Conservation (phyloP, 1,140 invertebrate species). For the Drosophila sproati region DNA sequence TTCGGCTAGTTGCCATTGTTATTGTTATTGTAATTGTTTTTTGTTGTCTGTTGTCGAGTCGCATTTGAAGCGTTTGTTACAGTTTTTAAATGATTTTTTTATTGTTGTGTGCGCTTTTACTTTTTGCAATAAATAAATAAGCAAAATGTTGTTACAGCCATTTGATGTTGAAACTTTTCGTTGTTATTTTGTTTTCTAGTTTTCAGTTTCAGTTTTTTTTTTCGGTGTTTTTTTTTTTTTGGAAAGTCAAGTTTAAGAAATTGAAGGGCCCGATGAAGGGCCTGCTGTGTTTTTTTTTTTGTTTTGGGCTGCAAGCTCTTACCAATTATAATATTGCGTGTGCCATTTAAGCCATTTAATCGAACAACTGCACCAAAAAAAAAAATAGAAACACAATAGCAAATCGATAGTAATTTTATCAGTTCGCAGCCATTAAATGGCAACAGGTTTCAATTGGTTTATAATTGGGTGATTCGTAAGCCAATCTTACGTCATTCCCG, state of each 20-base stretch:
- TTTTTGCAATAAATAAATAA: conserved; percentile 40
- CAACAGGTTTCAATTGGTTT: conserved; percentile 26
- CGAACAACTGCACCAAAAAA: background rate
- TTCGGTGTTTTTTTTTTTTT: conserved; percentile 9
- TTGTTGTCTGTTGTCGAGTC: conserved; percentile 14
- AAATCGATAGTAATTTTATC: conserved; percentile 26
- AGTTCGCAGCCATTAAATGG: conserved; percentile 16
- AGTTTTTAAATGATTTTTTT: conserved; percentile 13
- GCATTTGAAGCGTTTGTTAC: conserved; percentile 18
- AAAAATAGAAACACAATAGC: background rate
- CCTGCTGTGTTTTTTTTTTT: conserved; percentile 22
- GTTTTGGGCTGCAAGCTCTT: conserved; percentile 5
- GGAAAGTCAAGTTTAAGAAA: conserved; percentile 34
- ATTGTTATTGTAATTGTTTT: background rate
- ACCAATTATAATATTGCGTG: conserved; percentile 3
- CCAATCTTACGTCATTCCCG: conserved; percentile 25
- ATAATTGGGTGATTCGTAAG: conserved; percentile 21
- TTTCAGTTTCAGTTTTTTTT: background rate
- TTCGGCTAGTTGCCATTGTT: conserved; percentile 3
- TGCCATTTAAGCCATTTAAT: background rate
- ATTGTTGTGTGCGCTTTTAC: conserved; percentile 36
- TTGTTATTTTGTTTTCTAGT: conserved; percentile 1
- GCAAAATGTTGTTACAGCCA: conserved; percentile 18
- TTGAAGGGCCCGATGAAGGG: conserved; percentile 17
- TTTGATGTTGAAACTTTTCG: conserved; percentile 9